These are phyloP conservation scores for Megaleporinus macrocephalus DNA, from an alignment of 2,113 vertebrate genomes.

Conservation along the genomic window DNA sequence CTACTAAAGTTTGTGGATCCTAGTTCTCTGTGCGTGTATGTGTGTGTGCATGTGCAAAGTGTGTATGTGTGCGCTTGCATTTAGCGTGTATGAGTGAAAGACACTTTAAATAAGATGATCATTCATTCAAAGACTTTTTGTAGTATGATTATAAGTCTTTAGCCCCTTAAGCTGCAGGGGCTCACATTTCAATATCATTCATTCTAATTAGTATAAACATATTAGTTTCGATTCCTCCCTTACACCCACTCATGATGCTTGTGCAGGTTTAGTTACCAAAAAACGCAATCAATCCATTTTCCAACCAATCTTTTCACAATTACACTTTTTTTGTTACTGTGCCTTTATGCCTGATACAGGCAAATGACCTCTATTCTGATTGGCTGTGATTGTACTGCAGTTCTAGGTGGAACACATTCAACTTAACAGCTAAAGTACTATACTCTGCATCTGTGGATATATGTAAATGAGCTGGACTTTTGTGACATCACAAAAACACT, in stretches of 20 bases:
- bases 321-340: too few species aligned
- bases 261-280: too few species aligned
- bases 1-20: slow-evolving; percentile 69
- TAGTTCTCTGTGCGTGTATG: slow-evolving; percentile 37
- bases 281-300: too few species aligned
- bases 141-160: not conserved
- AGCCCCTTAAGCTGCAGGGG: not conserved
- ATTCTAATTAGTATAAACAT: not conserved
- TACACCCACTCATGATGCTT: too few species aligned
- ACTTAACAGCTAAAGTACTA: too few species aligned
- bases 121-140: not conserved
- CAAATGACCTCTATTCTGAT: not conserved
- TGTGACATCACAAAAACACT: too few species aligned
- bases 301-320: too few species aligned
- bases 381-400: too few species aligned
- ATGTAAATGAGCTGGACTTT: too few species aligned
- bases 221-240: too few species aligned
- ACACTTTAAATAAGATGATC: not conserved
- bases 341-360: not conserved
- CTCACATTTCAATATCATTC: not conserved
- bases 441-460: too few species aligned
- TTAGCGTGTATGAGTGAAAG: not conserved
- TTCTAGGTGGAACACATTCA: too few species aligned
- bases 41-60: slow-evolving; percentile 47
- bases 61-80: slow-evolving; percentile 35